Percentiles rank a stretch among this genome's conserved stretches.
Evolutionary conservation across 2,113 vertebrate species (phyloP).

Genomic region (Caranx ignobilis): DNA sequence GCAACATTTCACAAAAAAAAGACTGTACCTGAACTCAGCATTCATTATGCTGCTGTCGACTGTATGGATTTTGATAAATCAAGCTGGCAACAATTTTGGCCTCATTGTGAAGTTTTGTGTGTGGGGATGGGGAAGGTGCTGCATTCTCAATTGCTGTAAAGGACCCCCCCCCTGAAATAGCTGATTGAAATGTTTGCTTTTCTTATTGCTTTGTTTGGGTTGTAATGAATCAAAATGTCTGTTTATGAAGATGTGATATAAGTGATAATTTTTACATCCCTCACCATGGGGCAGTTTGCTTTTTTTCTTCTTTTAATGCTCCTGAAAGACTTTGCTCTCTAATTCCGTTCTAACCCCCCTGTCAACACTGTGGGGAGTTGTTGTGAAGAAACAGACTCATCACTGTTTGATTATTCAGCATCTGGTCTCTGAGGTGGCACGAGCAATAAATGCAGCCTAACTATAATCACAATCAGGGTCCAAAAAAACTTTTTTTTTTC

Average conservation of each 20-base stretch:
- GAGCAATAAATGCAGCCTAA: conserved; percentile 79
- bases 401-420: conserved; percentile 46
- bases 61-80: conserved; percentile 48
- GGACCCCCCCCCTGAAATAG: conserved; percentile 22
- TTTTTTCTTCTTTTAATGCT: conserved; percentile 33
- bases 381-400: conserved; percentile 24
- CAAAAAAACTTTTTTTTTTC: conserved; percentile 55
- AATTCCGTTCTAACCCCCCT: conserved; percentile 36
- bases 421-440: conserved; percentile 70
- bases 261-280: conserved; percentile 52
- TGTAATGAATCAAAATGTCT: conserved; percentile 66
- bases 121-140: background rate
- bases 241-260: conserved; percentile 61
- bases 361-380: conserved; percentile 5
- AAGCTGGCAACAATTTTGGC: conserved; percentile 35
- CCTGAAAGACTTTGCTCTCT: conserved; percentile 36
- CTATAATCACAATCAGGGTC: conserved; percentile 72
- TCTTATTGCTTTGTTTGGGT: conserved; percentile 64
- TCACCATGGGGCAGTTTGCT: conserved; percentile 4
- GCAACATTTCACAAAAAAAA: conserved; percentile 49
- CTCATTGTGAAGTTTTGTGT: conserved; percentile 36
- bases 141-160: conserved; percentile 53
- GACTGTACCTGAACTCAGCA: conserved; percentile 55
- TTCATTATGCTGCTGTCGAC: conserved; percentile 36
- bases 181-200: conserved; percentile 67